Conservation (phyloP, 2,888 invertebrate species). For the Hirtodrosophila alboralis region DNA sequence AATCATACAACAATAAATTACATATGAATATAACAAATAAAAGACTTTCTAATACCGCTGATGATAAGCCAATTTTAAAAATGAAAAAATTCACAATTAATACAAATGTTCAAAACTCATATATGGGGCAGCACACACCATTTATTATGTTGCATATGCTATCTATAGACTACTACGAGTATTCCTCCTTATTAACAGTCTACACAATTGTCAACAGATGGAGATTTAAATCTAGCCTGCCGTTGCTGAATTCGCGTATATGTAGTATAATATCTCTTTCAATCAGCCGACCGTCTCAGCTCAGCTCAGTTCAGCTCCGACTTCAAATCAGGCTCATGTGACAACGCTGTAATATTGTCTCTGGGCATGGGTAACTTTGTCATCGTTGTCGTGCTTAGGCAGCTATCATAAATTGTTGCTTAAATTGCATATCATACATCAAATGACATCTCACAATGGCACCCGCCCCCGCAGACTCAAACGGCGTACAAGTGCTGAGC, state of each 20-base stretch:
- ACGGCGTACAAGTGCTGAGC: slow-evolving; percentile 1
- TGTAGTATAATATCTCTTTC: no score
- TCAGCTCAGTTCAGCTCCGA: slow-evolving; percentile 9
- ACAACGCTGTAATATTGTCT: slow-evolving; percentile 32
- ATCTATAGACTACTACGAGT: slow-evolving; percentile 2
- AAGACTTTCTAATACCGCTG: no score
- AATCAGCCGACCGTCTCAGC: slow-evolving; percentile 62
- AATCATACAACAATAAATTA: no score
- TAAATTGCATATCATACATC: slow-evolving; percentile 70
- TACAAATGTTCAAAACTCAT: no score
- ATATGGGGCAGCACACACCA: no score
- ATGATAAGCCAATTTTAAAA: no score
- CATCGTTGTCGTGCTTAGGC: slow-evolving; percentile 49
- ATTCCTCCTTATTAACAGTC: no score
- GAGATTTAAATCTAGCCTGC: slow-evolving; percentile 20
- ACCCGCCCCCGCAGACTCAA: slow-evolving; percentile 8
- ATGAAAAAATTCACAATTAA: no score
- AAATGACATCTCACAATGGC: slow-evolving; percentile 43
- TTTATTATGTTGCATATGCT: background rate
- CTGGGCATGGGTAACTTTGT: slow-evolving; percentile 2
- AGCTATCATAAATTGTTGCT: slow-evolving; percentile 63
- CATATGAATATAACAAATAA: no score
- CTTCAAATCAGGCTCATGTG: slow-evolving; percentile 19
- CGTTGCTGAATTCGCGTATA: slow-evolving; percentile 4
- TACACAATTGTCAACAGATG: background rate